These are phyloP conservation scores for Bombus picipes DNA, from an alignment of 1,140 invertebrate genomes.

Conservation along the genomic window DNA sequence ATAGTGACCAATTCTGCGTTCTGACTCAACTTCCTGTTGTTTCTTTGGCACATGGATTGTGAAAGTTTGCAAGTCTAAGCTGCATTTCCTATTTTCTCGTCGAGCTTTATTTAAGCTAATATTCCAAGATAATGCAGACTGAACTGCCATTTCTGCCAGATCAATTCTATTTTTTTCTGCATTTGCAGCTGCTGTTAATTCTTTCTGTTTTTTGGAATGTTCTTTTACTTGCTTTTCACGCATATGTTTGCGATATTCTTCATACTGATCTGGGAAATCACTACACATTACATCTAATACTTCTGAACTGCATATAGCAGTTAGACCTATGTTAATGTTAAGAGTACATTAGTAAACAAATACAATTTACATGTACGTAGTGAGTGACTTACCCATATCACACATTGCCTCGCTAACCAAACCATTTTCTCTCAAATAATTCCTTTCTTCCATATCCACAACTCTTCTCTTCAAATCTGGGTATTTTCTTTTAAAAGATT, in stretches of 20 bases:
- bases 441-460: conserved; percentile 94
- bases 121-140: conserved; percentile 95
- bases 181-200: conserved; percentile 82
- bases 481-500: conserved; percentile 97
- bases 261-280: conserved; percentile 97
- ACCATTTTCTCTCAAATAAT: conserved; percentile 92
- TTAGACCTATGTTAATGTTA: conserved; percentile 86
- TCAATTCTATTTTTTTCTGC: conserved; percentile 86
- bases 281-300: conserved; percentile 97
- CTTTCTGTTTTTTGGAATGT: conserved; percentile 88
- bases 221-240: conserved; percentile 90
- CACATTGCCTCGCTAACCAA: conserved; percentile 96
- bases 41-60: conserved; percentile 88
- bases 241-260: conserved; percentile 93
- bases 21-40: conserved; percentile 81
- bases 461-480: conserved; percentile 92
- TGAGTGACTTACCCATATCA: conserved; percentile 88
- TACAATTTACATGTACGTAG: background rate
- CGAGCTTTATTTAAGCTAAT: conserved; percentile 90
- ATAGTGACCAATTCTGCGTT: conserved; percentile 88
- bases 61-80: conserved; percentile 90
- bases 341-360: conserved; percentile 26
- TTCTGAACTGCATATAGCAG: conserved; percentile 94
- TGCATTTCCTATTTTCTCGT: conserved; percentile 86
- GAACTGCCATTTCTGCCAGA: conserved; percentile 92